Conservation (phyloP, 2,113 vertebrate species). For the Ivindomyrus marchei region DNA sequence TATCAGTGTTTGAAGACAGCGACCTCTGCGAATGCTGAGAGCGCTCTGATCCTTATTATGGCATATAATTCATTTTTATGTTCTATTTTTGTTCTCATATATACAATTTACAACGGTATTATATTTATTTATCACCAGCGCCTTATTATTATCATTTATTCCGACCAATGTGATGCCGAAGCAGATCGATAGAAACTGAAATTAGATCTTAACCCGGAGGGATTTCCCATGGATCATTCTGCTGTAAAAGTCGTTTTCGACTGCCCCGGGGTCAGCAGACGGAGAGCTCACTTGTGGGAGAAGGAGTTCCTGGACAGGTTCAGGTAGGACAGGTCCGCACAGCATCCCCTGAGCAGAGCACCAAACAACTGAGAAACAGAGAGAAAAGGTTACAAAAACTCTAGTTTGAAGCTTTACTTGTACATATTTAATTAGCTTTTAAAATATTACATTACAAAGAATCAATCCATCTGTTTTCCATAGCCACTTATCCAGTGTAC, state of each 20-base stretch:
- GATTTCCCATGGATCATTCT: neutral
- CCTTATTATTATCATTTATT: neutral
- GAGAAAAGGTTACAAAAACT: slow-evolving; percentile 24
- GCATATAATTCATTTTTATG: neutral
- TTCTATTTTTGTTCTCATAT: neutral
- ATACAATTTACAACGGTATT: neutral
- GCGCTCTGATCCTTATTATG: neutral
- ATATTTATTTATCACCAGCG: neutral
- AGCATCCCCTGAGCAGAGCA: slow-evolving; percentile 76
- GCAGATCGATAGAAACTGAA: neutral
- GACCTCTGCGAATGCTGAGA: neutral
- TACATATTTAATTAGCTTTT: neutral
- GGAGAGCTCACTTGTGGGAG: slow-evolving; percentile 69
- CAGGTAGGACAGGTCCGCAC: slow-evolving; percentile 76
- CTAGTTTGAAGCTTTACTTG: neutral
- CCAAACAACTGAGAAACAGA: slow-evolving; percentile 67
- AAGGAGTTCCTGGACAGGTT: slow-evolving; percentile 78
- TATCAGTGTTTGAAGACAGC: neutral
- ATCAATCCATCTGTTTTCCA: neutral
- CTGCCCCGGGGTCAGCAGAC: neutral
- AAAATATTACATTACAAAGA: neutral
- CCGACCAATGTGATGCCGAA: neutral
- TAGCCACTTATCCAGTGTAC: neutral
- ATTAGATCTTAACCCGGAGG: neutral
- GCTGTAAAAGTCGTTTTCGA: neutral